These are phyloP conservation scores for Lytechinus pictus DNA, from an alignment of 35 echinoderm and acorn worm genomes.

Conservation along the genomic window DNA sequence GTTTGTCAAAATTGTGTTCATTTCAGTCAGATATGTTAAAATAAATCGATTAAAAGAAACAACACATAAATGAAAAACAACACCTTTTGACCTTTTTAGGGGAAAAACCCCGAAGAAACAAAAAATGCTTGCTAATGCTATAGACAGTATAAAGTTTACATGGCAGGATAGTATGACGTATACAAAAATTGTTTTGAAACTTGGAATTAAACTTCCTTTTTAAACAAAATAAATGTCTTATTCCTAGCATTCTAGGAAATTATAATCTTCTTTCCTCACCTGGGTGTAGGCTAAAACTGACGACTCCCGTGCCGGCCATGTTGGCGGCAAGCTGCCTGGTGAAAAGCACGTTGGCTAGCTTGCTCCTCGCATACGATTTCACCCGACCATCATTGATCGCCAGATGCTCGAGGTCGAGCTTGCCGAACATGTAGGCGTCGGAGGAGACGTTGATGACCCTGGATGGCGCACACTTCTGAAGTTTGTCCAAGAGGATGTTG, in stretches of 20 bases:
- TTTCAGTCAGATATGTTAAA: background rate
- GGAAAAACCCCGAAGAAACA: too few relatives aligned
- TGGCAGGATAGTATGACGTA: background rate
- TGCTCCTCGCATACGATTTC: constrained; percentile 80
- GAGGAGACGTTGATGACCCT: constrained; percentile 87
- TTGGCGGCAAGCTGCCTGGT: constrained; percentile 72
- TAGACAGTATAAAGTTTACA: background rate
- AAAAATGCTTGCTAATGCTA: background rate
- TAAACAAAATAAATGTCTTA: background rate
- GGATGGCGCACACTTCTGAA: constrained; percentile 68
- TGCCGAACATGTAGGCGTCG: constrained; percentile 69
- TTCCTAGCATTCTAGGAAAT: background rate
- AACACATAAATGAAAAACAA: too few relatives aligned
- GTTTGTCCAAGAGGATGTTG: constrained; percentile 76
- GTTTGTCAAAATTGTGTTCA: background rate
- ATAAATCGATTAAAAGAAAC: background rate
- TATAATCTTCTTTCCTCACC: constrained; percentile 47
- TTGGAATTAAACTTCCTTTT: background rate
- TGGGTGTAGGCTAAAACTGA: constrained; percentile 73
- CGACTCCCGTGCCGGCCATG: constrained; percentile 71
- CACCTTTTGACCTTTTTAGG: too few relatives aligned
- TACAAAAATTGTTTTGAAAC: background rate
- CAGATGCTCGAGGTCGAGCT: constrained; percentile 67
- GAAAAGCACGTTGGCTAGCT: constrained; percentile 90
- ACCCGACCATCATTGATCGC: constrained; percentile 68